Conservation (phyloP, 2,888 invertebrate species). For the Melieria picta region DNA sequence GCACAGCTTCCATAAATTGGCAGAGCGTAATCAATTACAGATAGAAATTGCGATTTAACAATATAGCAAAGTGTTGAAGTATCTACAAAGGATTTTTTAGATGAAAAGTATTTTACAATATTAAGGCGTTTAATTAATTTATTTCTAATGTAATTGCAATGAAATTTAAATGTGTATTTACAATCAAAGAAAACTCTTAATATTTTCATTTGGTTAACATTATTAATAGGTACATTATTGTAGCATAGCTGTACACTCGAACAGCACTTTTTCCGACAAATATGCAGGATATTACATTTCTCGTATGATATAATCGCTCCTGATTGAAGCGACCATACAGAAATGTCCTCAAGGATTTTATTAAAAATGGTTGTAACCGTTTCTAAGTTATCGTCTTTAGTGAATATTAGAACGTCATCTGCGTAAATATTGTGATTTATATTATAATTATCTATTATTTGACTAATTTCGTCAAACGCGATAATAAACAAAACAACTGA, state of each 20-base stretch:
- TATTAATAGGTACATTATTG: not conserved
- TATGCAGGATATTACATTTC: not conserved
- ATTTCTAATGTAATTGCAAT: constrained; percentile 15
- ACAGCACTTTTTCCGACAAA: not conserved
- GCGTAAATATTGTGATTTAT: not conserved
- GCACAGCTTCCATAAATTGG: constrained; percentile 11
- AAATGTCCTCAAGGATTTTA: constrained; percentile 3
- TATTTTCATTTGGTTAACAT: not conserved
- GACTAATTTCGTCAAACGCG: too few species aligned
- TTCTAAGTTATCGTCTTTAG: constrained; percentile 9
- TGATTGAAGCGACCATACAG: constrained; percentile 4
- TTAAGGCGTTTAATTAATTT: not conserved
- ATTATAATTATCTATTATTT: not conserved
- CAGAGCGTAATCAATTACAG: constrained; percentile 14
- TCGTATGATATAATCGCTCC: constrained; percentile 1
- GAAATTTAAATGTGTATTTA: constrained; percentile 10
- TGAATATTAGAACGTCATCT: constrained; percentile 4
- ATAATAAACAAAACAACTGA: constrained; percentile 5
- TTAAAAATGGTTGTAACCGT: not conserved
- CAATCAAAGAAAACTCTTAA: constrained; percentile 7
- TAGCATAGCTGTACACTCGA: not conserved
- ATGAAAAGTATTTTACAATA: too few species aligned
- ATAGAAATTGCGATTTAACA: not conserved
- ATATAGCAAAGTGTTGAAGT: too few species aligned
- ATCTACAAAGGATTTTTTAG: too few species aligned